phyloP scores from a whole-genome alignment of 2,113 vertebrate species.

The Anolis sagrei region DNA sequence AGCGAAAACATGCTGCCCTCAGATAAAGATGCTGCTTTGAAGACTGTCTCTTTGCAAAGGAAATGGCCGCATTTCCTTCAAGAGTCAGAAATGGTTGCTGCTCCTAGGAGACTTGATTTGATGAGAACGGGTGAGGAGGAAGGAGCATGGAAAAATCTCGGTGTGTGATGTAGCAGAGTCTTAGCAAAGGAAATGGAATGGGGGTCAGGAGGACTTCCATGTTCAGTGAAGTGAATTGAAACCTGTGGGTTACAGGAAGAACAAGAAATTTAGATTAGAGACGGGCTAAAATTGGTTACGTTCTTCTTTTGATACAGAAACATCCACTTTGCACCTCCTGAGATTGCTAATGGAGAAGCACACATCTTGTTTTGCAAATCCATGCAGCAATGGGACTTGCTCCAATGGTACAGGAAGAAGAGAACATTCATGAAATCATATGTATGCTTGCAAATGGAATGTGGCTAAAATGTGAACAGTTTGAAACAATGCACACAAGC shows the following conservation, averaged over 20 bases:
- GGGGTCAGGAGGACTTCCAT: neutral
- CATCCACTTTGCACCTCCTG: neutral
- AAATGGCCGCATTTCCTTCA: slow-evolving; percentile 2
- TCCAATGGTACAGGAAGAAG: neutral
- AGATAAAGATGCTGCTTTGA: neutral
- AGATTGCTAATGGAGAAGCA: neutral
- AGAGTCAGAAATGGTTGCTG: slow-evolving; percentile 2
- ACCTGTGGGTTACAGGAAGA: neutral
- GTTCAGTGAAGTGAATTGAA: neutral
- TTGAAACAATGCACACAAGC: neutral
- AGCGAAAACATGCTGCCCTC: neutral
- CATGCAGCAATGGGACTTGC: neutral
- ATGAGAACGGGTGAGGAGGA: neutral
- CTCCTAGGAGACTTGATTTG: slow-evolving; percentile 1
- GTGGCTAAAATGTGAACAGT: neutral
- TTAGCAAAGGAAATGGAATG: neutral
- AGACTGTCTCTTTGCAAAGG: neutral
- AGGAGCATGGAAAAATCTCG: neutral
- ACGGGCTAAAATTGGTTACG: neutral
- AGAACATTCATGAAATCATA: neutral
- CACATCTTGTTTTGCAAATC: neutral
- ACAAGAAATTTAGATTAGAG: neutral
- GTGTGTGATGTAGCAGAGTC: no score
- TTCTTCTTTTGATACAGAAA: neutral
- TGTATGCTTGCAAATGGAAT: neutral